These are phyloP conservation scores for Anthopleura xanthogrammica DNA, from an alignment of 92 coral and sea anemone species.

Conservation along the genomic window DNA sequence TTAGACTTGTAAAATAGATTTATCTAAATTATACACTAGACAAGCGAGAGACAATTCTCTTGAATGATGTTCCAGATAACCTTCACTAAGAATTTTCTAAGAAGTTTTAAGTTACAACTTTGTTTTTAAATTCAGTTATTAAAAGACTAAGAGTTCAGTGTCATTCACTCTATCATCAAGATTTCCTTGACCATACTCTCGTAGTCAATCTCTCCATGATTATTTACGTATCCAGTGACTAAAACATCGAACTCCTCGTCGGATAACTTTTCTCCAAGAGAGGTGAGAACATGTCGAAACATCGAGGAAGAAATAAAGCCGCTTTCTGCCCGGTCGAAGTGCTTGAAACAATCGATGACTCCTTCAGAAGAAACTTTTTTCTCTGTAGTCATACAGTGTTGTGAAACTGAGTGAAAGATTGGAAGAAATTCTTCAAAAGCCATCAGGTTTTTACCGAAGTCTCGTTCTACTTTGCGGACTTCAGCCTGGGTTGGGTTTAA, in stretches of 20 bases:
- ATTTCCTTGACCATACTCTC: slow-evolving; percentile 67
- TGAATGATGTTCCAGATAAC: not conserved
- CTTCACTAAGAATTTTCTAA: not conserved
- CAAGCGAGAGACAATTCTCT: not conserved
- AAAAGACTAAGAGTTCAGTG: not conserved
- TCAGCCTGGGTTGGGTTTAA: slow-evolving; percentile 90
- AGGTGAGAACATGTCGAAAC: slow-evolving; percentile 89
- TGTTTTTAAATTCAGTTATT: slow-evolving; percentile 2
- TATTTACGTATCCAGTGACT: slow-evolving; percentile 75
- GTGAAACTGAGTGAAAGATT: slow-evolving; percentile 81
- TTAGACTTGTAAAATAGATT: not conserved
- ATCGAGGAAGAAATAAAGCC: slow-evolving; percentile 82
- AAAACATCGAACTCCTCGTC: slow-evolving; percentile 88
- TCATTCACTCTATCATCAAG: slow-evolving; percentile 1
- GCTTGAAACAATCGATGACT: slow-evolving; percentile 86
- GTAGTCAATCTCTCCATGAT: slow-evolving; percentile 80
- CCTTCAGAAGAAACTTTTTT: slow-evolving; percentile 78
- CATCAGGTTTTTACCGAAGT: slow-evolving; percentile 73
- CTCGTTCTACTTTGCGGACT: slow-evolving; percentile 83
- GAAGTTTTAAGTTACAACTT: not conserved
- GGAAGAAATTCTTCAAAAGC: slow-evolving; percentile 90
- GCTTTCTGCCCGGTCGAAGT: slow-evolving; percentile 81
- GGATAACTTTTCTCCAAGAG: slow-evolving; percentile 87
- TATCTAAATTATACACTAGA: not conserved
- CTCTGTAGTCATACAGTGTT: slow-evolving; percentile 67